These are phyloP conservation scores for Hozukius guyotensis DNA, from an alignment of 2,797 vertebrate genomes.

Conservation along the genomic window DNA sequence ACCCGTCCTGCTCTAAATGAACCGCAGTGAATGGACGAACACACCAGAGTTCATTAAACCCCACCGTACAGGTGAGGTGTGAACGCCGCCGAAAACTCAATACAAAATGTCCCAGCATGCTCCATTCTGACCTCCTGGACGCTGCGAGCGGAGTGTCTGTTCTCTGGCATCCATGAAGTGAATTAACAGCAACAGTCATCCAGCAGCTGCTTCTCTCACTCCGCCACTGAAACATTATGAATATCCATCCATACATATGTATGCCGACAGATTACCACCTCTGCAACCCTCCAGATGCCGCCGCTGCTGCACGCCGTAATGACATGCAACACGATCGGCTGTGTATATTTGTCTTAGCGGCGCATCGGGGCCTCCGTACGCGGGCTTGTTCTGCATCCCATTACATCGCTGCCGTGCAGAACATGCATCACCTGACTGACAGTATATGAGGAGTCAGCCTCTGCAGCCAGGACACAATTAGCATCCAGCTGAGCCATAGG, in stretches of 20 bases:
- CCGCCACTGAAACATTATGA: conserved; percentile 18
- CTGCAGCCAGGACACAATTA: conserved; percentile 41
- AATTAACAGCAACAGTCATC: conserved; percentile 64
- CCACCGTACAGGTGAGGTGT: not conserved
- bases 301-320: not conserved
- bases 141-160: conserved; percentile 10
- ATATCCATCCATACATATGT: conserved; percentile 42
- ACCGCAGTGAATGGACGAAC: conserved; percentile 26
- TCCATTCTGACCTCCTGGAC: conserved; percentile 36
- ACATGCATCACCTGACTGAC: conserved; percentile 50
- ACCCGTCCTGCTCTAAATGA: conserved; percentile 27
- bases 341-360: conserved; percentile 31
- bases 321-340: conserved; percentile 18
- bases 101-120: conserved; percentile 68
- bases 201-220: conserved; percentile 50
- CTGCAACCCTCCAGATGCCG: conserved; percentile 57
- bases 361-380: not conserved
- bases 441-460: conserved; percentile 20
- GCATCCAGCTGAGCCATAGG: conserved; percentile 52
- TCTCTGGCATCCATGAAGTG: conserved; percentile 47
- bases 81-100: conserved; percentile 24
- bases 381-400: conserved; percentile 32
- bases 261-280: conserved; percentile 49
- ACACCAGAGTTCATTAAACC: conserved; percentile 37
- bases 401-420: conserved; percentile 42